Conservation (phyloP, 2,113 vertebrate genomes). For the Sakesphorus luctuosus region DNA sequence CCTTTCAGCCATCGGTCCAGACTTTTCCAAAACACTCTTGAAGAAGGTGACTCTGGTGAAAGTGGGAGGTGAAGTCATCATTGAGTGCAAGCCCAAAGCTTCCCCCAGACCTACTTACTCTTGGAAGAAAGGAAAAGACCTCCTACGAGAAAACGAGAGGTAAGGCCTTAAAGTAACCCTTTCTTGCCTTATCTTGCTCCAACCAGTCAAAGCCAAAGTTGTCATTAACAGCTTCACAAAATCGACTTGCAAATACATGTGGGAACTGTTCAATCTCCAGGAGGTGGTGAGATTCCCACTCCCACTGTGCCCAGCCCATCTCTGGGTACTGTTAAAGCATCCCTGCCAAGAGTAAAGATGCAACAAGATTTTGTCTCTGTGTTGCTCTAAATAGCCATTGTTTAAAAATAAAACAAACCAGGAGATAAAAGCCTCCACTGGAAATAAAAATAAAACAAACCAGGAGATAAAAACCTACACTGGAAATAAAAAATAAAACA, state of each 20-base stretch:
- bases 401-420: not conserved
- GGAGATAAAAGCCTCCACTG: not conserved
- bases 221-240: conserved; percentile 42
- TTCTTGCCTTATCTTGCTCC: conserved; percentile 33
- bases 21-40: conserved; percentile 90
- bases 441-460: not conserved
- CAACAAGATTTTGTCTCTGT: not conserved
- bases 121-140: conserved; percentile 91
- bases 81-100: conserved; percentile 95
- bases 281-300: conserved; percentile 10
- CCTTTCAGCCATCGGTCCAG: conserved; percentile 88
- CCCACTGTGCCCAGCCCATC: not conserved
- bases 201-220: conserved; percentile 25
- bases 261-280: not conserved
- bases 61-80: conserved; percentile 89
- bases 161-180: conserved; percentile 68
- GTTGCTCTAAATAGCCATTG: not conserved
- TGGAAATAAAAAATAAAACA: not conserved
- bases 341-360: conserved; percentile 14
- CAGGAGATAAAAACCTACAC: not conserved
- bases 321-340: not conserved
- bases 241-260: conserved; percentile 43
- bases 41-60: conserved; percentile 88
- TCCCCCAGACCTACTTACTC: conserved; percentile 91
- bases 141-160: conserved; percentile 87